Conservation (phyloP, 2,797 vertebrate species). For the Emydoidea blandingii region DNA sequence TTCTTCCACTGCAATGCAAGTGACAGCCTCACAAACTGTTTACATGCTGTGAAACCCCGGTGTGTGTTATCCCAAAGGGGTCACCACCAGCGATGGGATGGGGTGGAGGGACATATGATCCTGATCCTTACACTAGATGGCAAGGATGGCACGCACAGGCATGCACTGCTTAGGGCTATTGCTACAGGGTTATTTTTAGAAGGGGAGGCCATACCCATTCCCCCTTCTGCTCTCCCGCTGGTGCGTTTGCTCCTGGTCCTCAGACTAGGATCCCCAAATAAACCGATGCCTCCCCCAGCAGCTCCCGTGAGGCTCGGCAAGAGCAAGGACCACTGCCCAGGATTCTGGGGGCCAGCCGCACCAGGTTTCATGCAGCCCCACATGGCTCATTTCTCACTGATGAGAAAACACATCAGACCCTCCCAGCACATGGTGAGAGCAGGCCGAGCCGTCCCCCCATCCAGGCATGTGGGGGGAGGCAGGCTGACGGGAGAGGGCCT, state of each 20-base stretch:
- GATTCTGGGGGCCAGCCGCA: background rate
- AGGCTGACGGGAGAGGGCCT: too few relatives aligned
- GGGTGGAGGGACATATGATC: background rate
- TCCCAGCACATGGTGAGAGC: background rate
- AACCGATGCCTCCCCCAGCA: background rate
- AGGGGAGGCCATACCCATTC: background rate
- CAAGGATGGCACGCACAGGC: background rate
- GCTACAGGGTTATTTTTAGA: background rate
- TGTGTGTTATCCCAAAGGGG: background rate
- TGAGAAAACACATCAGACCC: background rate
- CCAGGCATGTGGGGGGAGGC: background rate
- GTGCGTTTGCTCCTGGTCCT: background rate
- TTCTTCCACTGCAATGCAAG: background rate
- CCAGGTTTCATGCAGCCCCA: background rate
- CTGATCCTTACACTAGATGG: background rate
- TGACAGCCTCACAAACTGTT: background rate
- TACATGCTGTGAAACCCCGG: too few relatives aligned
- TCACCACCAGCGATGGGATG: background rate
- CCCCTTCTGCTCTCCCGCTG: background rate
- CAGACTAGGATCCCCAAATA: background rate
- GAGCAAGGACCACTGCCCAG: too few relatives aligned
- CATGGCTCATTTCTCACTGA: background rate
- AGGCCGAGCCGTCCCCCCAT: background rate
- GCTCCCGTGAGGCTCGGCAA: too few relatives aligned
- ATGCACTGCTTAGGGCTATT: background rate